phyloP scores from a whole-genome alignment of 2,888 invertebrate genomes.

The Aleiodes testaceus region DNA sequence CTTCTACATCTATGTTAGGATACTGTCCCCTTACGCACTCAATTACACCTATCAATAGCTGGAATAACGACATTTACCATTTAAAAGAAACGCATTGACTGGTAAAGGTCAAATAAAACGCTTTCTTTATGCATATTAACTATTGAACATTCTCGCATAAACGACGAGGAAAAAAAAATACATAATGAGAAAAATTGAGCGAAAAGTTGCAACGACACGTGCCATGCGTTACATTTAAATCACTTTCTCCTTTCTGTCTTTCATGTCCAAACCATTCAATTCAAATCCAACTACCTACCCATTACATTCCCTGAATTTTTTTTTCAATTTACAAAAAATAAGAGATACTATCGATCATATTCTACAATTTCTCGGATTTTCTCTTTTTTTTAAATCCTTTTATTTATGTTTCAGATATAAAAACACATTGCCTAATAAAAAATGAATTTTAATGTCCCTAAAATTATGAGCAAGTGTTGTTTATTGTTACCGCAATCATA shows the following conservation, averaged over 20 bases:
- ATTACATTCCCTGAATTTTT: neutral
- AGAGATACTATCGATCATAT: too few relatives aligned
- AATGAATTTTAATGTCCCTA: too few relatives aligned
- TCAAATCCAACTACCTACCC: conserved; percentile 1
- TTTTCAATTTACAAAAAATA: neutral
- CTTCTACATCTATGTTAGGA: conserved; percentile 52
- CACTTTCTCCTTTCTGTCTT: conserved; percentile 53
- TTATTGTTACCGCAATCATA: conserved; percentile 1
- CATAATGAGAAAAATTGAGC: neutral
- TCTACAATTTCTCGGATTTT: too few relatives aligned
- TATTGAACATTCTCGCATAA: conserved; percentile 48
- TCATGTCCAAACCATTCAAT: conserved; percentile 35
- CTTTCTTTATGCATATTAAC: conserved; percentile 52
- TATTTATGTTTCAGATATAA: too few relatives aligned
- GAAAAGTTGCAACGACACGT: conserved; percentile 39
- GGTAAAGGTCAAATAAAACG: conserved; percentile 24
- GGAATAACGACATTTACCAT: conserved; percentile 36
- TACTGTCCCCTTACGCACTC: conserved; percentile 58
- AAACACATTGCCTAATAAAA: too few relatives aligned
- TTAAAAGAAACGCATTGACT: neutral
- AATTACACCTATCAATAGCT: conserved; percentile 60
- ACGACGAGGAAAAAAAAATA: neutral
- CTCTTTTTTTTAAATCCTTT: too few relatives aligned
- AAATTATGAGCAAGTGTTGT: neutral
- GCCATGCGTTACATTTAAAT: conserved; percentile 47